Evolutionary conservation across 2,888 invertebrate species (phyloP).

Genomic region (Drosophila infuscata): DNA sequence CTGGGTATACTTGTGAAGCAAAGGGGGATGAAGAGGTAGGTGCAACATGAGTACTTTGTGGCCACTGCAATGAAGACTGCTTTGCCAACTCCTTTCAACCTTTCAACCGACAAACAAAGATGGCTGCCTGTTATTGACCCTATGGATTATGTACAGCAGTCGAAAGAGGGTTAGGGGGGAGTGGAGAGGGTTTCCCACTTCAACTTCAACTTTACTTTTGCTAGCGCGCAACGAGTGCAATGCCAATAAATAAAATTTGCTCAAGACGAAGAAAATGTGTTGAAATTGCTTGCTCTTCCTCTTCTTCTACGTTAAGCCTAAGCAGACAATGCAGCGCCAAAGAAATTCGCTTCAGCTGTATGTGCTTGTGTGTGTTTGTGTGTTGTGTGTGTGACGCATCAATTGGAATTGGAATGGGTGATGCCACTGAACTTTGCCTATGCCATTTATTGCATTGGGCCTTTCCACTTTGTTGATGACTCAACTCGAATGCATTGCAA

Average conservation of each 20-base stretch:
- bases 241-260: conserved; percentile 63
- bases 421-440: conserved; percentile 75
- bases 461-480: conserved; percentile 42
- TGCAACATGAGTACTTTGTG: conserved; percentile 37
- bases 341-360: conserved; percentile 38
- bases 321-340: conserved; percentile 52
- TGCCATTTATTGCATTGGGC: conserved; percentile 19
- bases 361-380: conserved; percentile 1
- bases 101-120: conserved; percentile 36
- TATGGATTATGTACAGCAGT: conserved; percentile 72
- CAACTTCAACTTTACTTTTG: conserved; percentile 25
- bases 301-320: conserved; percentile 15
- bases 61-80: conserved; percentile 32
- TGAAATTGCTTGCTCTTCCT: conserved; percentile 16
- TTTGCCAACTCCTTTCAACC: conserved; percentile 16
- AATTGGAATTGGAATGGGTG: conserved; percentile 17
- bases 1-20: conserved; percentile 1
- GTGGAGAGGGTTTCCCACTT: conserved; percentile 27
- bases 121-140: conserved; percentile 67
- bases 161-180: neutral
- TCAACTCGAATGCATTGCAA: conserved; percentile 25
- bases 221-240: conserved; percentile 34
- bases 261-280: conserved; percentile 32
- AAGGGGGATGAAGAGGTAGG: conserved; percentile 6
- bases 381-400: conserved; percentile 52